These are phyloP conservation scores for Gymnoscelis rufifasciata DNA, from an alignment of 2,888 invertebrate genomes.

Conservation along the genomic window DNA sequence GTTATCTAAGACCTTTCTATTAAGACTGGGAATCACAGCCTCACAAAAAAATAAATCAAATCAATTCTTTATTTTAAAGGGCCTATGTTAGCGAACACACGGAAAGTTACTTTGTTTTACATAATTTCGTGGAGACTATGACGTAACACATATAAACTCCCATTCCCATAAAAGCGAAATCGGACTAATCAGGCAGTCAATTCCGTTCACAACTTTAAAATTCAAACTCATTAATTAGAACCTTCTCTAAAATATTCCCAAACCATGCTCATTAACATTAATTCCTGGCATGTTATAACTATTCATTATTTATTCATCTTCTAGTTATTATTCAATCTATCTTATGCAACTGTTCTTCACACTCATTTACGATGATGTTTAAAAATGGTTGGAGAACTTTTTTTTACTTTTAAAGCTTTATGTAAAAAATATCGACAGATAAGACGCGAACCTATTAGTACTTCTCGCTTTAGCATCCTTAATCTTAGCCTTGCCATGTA, in stretches of 20 bases:
- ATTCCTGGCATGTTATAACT: constrained; percentile 1
- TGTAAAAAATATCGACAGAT: no score
- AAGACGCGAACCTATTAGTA: no score
- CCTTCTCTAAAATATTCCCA: constrained; percentile 2
- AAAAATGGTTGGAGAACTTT: not conserved
- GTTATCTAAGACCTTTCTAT: no score
- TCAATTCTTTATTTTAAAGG: no score
- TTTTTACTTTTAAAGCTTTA: not conserved
- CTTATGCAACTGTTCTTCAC: constrained; percentile 10
- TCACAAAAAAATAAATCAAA: no score
- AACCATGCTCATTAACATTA: constrained; percentile 2
- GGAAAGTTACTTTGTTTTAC: no score
- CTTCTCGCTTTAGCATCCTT: no score
- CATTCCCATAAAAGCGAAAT: not conserved
- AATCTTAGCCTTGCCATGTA: no score
- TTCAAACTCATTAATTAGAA: constrained; percentile 1
- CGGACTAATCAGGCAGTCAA: not conserved
- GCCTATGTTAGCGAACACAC: no score
- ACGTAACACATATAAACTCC: not conserved
- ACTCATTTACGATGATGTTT: constrained; percentile 3
- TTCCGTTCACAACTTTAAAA: constrained; percentile 3
- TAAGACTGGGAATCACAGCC: no score
- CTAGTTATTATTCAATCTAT: constrained; percentile 8
- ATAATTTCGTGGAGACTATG: no score
- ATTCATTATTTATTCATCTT: not conserved